Percentiles rank a stretch among this genome's conserved stretches.
Conservation (phyloP, 2,113 vertebrate genomes). For the Oceanodroma tethys region DNA sequence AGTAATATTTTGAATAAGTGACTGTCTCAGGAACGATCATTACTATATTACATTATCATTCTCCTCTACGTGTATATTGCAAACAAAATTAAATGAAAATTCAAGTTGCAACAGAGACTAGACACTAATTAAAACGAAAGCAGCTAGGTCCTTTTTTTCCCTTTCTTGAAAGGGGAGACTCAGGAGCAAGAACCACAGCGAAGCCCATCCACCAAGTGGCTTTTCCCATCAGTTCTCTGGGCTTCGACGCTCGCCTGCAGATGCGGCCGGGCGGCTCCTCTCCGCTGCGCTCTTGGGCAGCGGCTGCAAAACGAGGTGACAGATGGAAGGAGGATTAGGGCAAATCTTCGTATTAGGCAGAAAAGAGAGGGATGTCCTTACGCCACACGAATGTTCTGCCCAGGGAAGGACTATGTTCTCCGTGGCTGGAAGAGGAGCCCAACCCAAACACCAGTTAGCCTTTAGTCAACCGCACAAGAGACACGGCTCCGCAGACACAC, state of each 20-base stretch:
- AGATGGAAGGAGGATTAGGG: background rate
- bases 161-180: background rate
- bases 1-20: slow-evolving; percentile 66
- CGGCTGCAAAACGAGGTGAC: background rate
- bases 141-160: background rate
- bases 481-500: accelerated
- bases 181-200: background rate
- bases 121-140: slow-evolving; percentile 39
- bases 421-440: background rate
- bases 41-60: slow-evolving; percentile 52
- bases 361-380: background rate
- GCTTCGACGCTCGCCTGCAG: background rate
- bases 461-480: background rate
- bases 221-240: background rate
- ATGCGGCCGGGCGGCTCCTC: background rate
- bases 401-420: background rate
- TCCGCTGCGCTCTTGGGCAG: background rate
- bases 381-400: accelerated
- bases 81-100: slow-evolving; percentile 70
- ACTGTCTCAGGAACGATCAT: slow-evolving; percentile 57
- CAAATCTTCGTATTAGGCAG: background rate
- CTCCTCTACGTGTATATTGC: slow-evolving; percentile 37
- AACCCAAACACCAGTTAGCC: background rate
- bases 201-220: accelerated
- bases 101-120: slow-evolving; percentile 39